A percentile compares a stretch with the other conserved stretches of the same genome.
These are phyloP conservation scores for Drosophila bipectinata DNA, from an alignment of 1,140 invertebrate genomes.

Conservation along the genomic window DNA sequence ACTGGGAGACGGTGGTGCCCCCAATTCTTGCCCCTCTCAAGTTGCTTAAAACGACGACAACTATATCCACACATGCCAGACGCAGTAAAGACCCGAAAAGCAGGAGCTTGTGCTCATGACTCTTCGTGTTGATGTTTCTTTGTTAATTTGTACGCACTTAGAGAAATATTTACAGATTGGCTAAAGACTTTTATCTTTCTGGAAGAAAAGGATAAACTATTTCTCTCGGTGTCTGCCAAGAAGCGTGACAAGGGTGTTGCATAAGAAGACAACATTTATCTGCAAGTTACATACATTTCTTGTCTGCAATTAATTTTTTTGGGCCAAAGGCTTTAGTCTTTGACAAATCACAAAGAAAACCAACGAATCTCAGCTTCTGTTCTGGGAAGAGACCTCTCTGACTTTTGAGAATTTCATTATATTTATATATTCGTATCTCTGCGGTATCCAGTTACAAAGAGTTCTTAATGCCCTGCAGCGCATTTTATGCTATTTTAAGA, in stretches of 20 bases:
- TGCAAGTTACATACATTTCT: slow-evolving; percentile 68
- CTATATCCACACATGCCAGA: slow-evolving; percentile 67
- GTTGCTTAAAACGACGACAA: slow-evolving; percentile 73
- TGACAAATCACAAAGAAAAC: slow-evolving; percentile 38
- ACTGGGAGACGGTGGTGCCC: slow-evolving; percentile 25
- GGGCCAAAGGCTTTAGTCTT: slow-evolving; percentile 42
- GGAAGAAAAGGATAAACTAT: background rate
- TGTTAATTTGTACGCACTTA: slow-evolving; percentile 64
- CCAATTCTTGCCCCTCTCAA: slow-evolving; percentile 19
- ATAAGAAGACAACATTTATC: slow-evolving; percentile 68
- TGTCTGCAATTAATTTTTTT: slow-evolving; percentile 72
- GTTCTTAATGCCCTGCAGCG: slow-evolving; percentile 9
- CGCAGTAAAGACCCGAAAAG: slow-evolving; percentile 29
- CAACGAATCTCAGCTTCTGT: slow-evolving; percentile 24
- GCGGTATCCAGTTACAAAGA: slow-evolving; percentile 40
- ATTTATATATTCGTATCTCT: slow-evolving; percentile 3
- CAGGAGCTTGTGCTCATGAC: slow-evolving; percentile 43
- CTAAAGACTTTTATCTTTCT: background rate
- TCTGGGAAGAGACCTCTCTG: slow-evolving; percentile 10
- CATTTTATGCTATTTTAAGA: slow-evolving; percentile 42
- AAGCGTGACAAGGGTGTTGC: slow-evolving; percentile 70
- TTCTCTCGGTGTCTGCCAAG: slow-evolving; percentile 18
- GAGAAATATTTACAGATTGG: background rate
- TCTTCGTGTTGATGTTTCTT: slow-evolving; percentile 71
- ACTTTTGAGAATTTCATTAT: background rate